Base-by-base conservation (phyloP, 2,888 invertebrate species). In the Melikaiella ostensackeni region DNA sequence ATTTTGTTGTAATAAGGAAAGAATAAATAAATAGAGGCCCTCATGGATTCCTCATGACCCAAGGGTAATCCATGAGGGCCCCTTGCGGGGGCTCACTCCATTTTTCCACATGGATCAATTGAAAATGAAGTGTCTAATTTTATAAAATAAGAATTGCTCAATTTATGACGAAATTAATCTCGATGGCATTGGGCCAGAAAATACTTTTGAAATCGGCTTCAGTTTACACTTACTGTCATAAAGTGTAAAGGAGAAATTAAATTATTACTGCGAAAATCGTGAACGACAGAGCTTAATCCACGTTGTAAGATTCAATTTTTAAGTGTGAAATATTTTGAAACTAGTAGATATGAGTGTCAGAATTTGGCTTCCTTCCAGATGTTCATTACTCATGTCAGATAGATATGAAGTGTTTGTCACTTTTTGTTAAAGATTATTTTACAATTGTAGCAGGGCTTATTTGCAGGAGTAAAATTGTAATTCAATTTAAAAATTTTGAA, bases 371-470 rank as follows among this genome's bases (percentile, higher is more conserved):
- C 6, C 30, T 70, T 70, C 70, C 70, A 70, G n/a, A 19, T 70
- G 11, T 46, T 50, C 70, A 70, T 70, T 70, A 70, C 70, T 70
- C 50, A 50, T 70, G 70, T 70, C 70, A 30, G 66, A 50, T 70
- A 46, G 19, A 33, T 70, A 70, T 70, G 50, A 70, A 70, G 70
- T 70, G 70, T 70, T 70, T 50, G 50, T 50, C 70, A 50, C 70
- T 70, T 70, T 70, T n/a, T 33, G 27, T 70, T 70, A n/a, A n/a
- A 70, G 46, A 70, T 46, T n/a, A n/a, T n/a, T n/a, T n/a, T n/a
- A n/a, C n/a, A n/a, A n/a, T n/a, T n/a, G n/a, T n/a, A n/a, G n/a
- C n/a, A n/a, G n/a, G n/a, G n/a, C n/a, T n/a, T n/a, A n/a, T n/a
- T n/a, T n/a, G n/a, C n/a, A n/a, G n/a, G n/a, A n/a, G n/a, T n/a